Base-by-base conservation (phyloP, 2,797 vertebrate species). In the Malacoraja senta region DNA sequence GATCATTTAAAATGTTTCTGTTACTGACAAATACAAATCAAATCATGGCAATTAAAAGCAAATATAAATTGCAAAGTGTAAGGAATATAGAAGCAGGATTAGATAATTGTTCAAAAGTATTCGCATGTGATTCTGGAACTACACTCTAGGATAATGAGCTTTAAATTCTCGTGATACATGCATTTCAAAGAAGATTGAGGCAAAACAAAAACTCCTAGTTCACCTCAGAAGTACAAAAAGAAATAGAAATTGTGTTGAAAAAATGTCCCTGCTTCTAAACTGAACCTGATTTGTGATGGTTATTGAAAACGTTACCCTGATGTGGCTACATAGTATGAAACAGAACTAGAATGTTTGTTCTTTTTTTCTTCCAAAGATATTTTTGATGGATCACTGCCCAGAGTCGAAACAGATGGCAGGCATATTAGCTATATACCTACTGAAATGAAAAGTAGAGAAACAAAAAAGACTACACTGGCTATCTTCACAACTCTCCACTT, bases 351-450 rank as follows among this genome's bases (percentile, higher is more conserved):
- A 92, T n/a, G 35, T 92, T 92, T 92, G 72, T 74, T 92, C 90
- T 76, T 68, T 92, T 76, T 8, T 76, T 92, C 71, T 72, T 76
- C 71, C 71, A 92, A 92, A 92, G 71, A 92, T 92, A 74, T 92
- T 68, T 76, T 92, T 92, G 71, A 92, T 92, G 90, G 90, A 92
- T 92, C 71, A 24, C 71, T 76, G 90, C 90, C 90, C 90, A 92
- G 68, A 74, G 58, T 38, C 29, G 72, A 76, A 92, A 92, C 90
- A 92, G 90, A 92, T 92, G 90, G 90, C 90, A 92, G 35, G 15
- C 90, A 74, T 91, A 91, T 92, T 92, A 38, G 74, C 90, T n/a
- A 92, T 92, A 92, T 76, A 76, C 71, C 90, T 92, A 92, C 71
- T 74, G 68, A 68, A 92, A 92, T 92, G 72, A 92, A 76, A 71